phyloP scores from a whole-genome alignment of 2,888 invertebrate genomes.

The Lysandra coridon region DNA sequence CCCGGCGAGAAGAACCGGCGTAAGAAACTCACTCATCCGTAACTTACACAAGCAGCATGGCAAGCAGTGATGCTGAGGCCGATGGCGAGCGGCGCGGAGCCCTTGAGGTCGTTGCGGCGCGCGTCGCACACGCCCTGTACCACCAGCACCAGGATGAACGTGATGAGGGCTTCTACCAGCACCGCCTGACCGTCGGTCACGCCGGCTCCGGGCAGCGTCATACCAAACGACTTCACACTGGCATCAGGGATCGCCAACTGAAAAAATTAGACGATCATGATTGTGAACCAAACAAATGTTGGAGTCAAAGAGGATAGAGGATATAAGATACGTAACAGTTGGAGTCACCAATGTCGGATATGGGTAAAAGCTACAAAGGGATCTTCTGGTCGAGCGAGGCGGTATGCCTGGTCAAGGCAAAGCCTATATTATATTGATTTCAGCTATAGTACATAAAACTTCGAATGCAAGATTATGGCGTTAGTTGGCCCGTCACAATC shows the following conservation, averaged over 20 bases:
- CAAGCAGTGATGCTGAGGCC: constrained; percentile 92
- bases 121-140: constrained; percentile 93
- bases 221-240: constrained; percentile 80
- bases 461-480: neutral
- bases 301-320: no score
- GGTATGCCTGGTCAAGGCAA: no score
- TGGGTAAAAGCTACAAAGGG: no score
- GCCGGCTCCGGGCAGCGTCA: constrained; percentile 79
- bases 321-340: no score
- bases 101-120: constrained; percentile 88
- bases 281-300: neutral
- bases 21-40: neutral
- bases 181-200: constrained; percentile 86
- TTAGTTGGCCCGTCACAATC: neutral
- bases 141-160: constrained; percentile 91
- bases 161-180: constrained; percentile 90
- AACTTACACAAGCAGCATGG: constrained; percentile 91
- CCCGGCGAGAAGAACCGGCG: no score
- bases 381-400: no score
- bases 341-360: no score
- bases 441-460: neutral
- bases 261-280: constrained; percentile 41
- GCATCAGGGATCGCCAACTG: constrained; percentile 82
- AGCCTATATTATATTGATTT: neutral
- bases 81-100: constrained; percentile 92